A percentile compares a stretch with the other conserved stretches of the same genome.
Conservation (phyloP, 1,140 invertebrate species). For the Theocolax elegans region DNA sequence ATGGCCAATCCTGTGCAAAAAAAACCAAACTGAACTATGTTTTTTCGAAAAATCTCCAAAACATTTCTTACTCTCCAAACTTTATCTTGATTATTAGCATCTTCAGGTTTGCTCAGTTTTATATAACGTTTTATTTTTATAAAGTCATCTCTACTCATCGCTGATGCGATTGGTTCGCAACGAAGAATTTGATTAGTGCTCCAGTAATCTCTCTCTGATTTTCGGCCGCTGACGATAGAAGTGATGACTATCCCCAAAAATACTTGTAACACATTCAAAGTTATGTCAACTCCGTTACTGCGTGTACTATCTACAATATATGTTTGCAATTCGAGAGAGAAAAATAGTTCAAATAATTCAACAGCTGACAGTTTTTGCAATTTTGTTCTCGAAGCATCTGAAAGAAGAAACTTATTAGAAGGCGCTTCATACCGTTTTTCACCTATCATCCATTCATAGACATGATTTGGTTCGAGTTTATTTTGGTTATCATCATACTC, state of each 20-base stretch:
- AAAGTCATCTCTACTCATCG: slow-evolving; percentile 38
- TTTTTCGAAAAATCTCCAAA: slow-evolving; percentile 41
- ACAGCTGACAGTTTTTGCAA: slow-evolving; percentile 32
- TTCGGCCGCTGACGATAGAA: too few species aligned
- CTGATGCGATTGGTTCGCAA: too few species aligned
- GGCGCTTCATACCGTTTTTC: slow-evolving; percentile 17
- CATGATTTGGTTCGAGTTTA: slow-evolving; percentile 35
- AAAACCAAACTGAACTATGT: slow-evolving; percentile 35
- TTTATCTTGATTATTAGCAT: slow-evolving; percentile 14
- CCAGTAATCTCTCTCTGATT: too few species aligned
- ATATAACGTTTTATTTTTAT: slow-evolving; percentile 34
- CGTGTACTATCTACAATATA: slow-evolving; percentile 36
- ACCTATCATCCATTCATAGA: too few species aligned
- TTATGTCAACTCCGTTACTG: too few species aligned
- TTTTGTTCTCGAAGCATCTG: slow-evolving; percentile 30
- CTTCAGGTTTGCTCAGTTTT: slow-evolving; percentile 27
- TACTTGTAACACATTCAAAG: too few species aligned
- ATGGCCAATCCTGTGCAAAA: slow-evolving; percentile 43
- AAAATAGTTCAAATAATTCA: slow-evolving; percentile 43
- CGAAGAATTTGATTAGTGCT: too few species aligned
- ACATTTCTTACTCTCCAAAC: slow-evolving; percentile 38
- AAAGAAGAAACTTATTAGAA: slow-evolving; percentile 36
- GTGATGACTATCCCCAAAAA: too few species aligned
- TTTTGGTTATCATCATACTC: slow-evolving; percentile 1
- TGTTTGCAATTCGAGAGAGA: slow-evolving; percentile 35